phyloP scores from a whole-genome alignment of 2,797 vertebrate species.

The Meda fulgida region DNA sequence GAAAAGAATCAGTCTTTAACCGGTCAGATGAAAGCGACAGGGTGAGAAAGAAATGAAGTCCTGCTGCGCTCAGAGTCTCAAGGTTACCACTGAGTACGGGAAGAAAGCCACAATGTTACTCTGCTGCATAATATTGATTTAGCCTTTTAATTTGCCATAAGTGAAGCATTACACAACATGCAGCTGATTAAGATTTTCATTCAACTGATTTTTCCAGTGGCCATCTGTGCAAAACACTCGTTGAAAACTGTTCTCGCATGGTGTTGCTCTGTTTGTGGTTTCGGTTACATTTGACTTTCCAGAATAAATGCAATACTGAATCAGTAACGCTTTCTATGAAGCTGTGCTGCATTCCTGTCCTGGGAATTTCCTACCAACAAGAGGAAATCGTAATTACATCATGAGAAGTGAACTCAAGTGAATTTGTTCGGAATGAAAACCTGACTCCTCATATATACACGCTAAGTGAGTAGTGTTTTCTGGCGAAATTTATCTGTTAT shows the following conservation, averaged over 20 bases:
- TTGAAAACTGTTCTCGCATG: background rate
- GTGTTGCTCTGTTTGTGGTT: slow-evolving; percentile 8
- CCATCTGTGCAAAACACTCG: background rate
- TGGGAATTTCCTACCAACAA: background rate
- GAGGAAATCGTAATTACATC: background rate
- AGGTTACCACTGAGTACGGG: slow-evolving; percentile 25
- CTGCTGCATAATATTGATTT: slow-evolving; percentile 51
- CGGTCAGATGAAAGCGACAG: slow-evolving; percentile 26
- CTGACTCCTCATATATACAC: background rate
- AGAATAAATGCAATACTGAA: slow-evolving; percentile 34
- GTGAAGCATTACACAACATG: slow-evolving; percentile 4
- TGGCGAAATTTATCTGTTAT: background rate
- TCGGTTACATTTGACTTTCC: background rate
- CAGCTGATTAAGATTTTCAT: slow-evolving; percentile 2
- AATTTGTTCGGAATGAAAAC: background rate
- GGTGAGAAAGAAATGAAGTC: slow-evolving; percentile 25
- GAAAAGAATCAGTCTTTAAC: slow-evolving; percentile 36
- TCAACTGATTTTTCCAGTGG: background rate
- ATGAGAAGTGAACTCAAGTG: background rate
- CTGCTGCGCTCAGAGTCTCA: slow-evolving; percentile 15
- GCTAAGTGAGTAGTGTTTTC: background rate
- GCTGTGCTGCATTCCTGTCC: background rate
- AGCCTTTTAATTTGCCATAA: slow-evolving; percentile 50
- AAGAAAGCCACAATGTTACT: slow-evolving; percentile 12
- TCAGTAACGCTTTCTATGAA: background rate